These are phyloP conservation scores for Gephyroberyx darwinii DNA, from an alignment of 2,797 vertebrate genomes.

Conservation along the genomic window DNA sequence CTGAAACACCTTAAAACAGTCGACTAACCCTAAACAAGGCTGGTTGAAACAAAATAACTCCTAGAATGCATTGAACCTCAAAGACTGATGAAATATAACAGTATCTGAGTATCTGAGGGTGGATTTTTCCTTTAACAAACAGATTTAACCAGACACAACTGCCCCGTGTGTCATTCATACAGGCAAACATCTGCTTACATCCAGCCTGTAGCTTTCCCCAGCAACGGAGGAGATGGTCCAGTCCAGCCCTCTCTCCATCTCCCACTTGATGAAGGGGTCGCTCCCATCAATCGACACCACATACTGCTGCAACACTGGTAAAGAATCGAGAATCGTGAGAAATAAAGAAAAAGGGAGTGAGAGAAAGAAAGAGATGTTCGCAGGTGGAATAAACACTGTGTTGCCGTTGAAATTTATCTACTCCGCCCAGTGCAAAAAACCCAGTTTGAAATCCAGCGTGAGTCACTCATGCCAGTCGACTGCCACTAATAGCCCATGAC, in stretches of 20 bases:
- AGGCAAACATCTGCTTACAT: constrained; percentile 56
- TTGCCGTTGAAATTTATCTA: background rate
- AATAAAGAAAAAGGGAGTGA: background rate
- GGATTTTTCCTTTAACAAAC: no score
- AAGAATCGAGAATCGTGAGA: background rate
- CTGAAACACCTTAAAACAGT: no score
- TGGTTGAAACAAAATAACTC: background rate
- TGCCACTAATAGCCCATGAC: background rate
- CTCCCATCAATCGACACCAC: constrained; percentile 71
- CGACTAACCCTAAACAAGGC: no score
- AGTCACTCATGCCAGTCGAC: constrained; percentile 39
- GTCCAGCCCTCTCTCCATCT: constrained; percentile 77
- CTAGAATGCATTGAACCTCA: no score
- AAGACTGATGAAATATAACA: no score
- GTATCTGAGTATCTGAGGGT: no score
- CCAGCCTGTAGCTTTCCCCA: constrained; percentile 79
- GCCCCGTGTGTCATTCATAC: no score
- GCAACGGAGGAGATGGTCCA: constrained; percentile 75
- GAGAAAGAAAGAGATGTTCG: background rate
- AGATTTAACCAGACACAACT: no score
- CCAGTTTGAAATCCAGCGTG: constrained; percentile 9
- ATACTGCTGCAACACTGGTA: constrained; percentile 63
- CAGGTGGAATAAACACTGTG: background rate
- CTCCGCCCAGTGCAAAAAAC: constrained; percentile 47
- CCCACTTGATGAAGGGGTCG: constrained; percentile 72